phyloP scores from a whole-genome alignment of 2,888 invertebrate species.

The Polymixis lichenea region DNA sequence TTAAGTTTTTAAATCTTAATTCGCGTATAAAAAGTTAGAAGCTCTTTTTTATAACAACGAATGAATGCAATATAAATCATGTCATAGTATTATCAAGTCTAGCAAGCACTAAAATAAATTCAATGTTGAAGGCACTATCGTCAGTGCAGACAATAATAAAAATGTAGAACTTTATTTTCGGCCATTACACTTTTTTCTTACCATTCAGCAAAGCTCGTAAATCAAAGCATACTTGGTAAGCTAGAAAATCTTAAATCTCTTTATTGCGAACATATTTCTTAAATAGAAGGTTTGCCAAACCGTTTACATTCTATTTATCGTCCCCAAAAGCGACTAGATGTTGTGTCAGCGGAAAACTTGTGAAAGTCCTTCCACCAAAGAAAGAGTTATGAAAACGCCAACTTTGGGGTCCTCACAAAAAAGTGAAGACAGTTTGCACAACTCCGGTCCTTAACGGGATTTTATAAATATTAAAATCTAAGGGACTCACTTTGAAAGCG shows the following conservation, averaged over 20 bases:
- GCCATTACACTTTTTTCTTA: slow-evolving; percentile 60
- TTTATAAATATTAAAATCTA: slow-evolving; percentile 86
- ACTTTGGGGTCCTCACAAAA: slow-evolving; percentile 84
- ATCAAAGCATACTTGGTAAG: slow-evolving; percentile 63
- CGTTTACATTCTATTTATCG: slow-evolving; percentile 75
- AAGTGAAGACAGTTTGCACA: slow-evolving; percentile 80
- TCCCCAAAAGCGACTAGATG: slow-evolving; percentile 66
- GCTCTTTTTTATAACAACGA: slow-evolving; percentile 5
- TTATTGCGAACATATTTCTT: slow-evolving; percentile 63
- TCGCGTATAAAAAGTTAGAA: slow-evolving; percentile 20
- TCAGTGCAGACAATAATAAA: slow-evolving; percentile 61
- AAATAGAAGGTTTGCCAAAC: slow-evolving; percentile 68
- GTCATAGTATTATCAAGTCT: slow-evolving; percentile 36
- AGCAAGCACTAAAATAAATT: slow-evolving; percentile 51
- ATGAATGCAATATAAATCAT: slow-evolving; percentile 30
- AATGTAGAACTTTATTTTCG: slow-evolving; percentile 52
- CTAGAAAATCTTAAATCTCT: slow-evolving; percentile 64
- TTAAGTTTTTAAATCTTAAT: not conserved
- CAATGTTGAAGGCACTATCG: slow-evolving; percentile 45
- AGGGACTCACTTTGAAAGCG: slow-evolving; percentile 79
- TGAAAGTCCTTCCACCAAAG: slow-evolving; percentile 82
- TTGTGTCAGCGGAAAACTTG: slow-evolving; percentile 85
- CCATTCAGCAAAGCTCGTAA: slow-evolving; percentile 52
- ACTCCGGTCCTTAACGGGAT: slow-evolving; percentile 83
- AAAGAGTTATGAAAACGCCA: slow-evolving; percentile 88